phyloP scores from a whole-genome alignment of 2,888 invertebrate species.

The Drosophila infuscata region DNA sequence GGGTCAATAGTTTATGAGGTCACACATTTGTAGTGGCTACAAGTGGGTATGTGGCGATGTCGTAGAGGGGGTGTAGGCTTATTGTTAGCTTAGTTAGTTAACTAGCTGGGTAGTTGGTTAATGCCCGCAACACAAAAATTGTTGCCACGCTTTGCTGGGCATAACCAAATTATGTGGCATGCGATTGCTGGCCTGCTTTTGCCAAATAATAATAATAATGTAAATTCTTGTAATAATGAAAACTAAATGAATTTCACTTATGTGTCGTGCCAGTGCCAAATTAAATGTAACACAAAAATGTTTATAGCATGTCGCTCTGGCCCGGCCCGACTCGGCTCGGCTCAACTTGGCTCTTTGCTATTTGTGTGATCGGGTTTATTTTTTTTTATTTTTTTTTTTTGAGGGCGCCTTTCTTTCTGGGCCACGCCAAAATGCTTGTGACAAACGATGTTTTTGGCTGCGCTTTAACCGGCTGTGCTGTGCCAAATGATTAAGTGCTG shows the following conservation, averaged over 20 bases:
- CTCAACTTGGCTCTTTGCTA: conserved; percentile 37
- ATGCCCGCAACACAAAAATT: conserved; percentile 31
- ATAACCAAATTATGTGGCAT: conserved; percentile 68
- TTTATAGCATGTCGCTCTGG: conserved; percentile 65
- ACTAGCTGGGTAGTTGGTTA: conserved; percentile 24
- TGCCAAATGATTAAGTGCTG: conserved; percentile 62
- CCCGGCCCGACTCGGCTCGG: conserved; percentile 28
- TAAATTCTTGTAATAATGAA: conserved; percentile 64
- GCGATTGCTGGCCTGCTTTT: conserved; percentile 69
- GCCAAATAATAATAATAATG: conserved; percentile 40
- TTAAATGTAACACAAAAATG: conserved; percentile 71
- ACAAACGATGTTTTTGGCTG: conserved; percentile 66
- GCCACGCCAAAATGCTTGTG: conserved; percentile 65
- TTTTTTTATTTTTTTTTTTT: conserved; percentile 11
- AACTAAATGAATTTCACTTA: conserved; percentile 79
- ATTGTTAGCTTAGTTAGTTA: conserved; percentile 34
- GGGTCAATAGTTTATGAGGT: conserved; percentile 79
- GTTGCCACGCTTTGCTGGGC: conserved; percentile 43
- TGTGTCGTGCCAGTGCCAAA: conserved; percentile 74
- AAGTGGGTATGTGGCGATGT: background rate
- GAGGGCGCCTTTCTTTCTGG: conserved; percentile 61
- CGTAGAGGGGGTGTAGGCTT: background rate
- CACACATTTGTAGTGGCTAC: conserved; percentile 51
- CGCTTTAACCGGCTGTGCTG: conserved; percentile 42
- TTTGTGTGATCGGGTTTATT: conserved; percentile 44